A percentile compares a stretch with the other conserved stretches of the same genome.
Conservation (phyloP, 2,797 vertebrate species). For the Alcedo atthis region DNA sequence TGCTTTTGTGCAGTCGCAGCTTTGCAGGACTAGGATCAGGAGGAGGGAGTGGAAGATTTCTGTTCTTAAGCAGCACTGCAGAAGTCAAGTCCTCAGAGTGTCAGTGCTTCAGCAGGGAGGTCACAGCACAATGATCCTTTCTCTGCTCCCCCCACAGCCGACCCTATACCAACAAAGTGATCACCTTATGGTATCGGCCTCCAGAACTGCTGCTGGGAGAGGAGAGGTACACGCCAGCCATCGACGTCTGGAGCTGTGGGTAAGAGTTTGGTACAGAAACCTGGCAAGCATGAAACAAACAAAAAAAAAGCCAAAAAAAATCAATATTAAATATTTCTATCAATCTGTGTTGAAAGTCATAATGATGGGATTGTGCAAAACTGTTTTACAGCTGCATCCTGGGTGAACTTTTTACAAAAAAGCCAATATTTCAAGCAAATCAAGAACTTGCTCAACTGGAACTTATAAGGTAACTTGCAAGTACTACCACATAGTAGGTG, state of each 20-base stretch:
- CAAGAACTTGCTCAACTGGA: slow-evolving; percentile 87
- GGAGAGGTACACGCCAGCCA: slow-evolving; percentile 84
- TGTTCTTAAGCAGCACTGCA: not conserved
- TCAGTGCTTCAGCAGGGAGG: not conserved
- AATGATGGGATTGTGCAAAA: slow-evolving; percentile 19
- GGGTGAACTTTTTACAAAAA: slow-evolving; percentile 87
- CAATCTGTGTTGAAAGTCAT: not conserved
- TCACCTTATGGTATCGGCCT: slow-evolving; percentile 85
- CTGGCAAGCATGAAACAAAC: not conserved
- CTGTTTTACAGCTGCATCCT: slow-evolving; percentile 81
- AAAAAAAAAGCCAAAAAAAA: not conserved
- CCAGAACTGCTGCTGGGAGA: slow-evolving; percentile 85
- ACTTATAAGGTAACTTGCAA: slow-evolving; percentile 82
- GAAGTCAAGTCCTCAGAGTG: not conserved
- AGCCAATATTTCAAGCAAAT: slow-evolving; percentile 88
- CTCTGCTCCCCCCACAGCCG: slow-evolving; percentile 75
- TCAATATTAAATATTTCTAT: not conserved
- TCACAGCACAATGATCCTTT: not conserved
- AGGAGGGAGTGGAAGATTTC: not conserved
- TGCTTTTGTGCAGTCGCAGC: not conserved
- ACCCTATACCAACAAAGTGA: slow-evolving; percentile 86
- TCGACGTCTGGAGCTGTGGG: slow-evolving; percentile 88
- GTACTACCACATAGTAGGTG: not conserved
- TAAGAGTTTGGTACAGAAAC: slow-evolving; percentile 62
- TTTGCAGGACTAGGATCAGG: not conserved